Percentiles rank a stretch among this genome's conserved stretches.
These are phyloP conservation scores for Drymodes brunneopygia DNA, from an alignment of 2,113 vertebrate genomes.

Conservation along the genomic window DNA sequence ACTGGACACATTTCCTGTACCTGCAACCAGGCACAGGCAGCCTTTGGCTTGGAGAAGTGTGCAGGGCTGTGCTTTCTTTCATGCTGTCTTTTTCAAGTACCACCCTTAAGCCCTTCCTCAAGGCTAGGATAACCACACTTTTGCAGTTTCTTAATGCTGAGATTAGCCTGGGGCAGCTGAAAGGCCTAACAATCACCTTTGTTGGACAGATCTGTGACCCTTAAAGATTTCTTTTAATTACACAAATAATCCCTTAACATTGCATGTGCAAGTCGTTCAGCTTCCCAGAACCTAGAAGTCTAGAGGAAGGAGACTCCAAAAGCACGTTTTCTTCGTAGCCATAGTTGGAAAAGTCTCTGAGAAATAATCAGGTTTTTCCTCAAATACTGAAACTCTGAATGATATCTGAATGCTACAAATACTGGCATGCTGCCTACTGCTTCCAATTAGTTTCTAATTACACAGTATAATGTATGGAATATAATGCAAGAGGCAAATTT, in stretches of 20 bases:
- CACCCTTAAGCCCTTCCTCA: neutral
- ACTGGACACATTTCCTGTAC: too few species aligned
- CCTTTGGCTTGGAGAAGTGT: neutral
- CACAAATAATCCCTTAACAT: neutral
- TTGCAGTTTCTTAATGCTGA: neutral
- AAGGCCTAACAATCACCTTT: neutral
- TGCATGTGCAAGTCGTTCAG: neutral
- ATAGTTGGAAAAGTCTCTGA: neutral
- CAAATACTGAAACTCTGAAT: neutral
- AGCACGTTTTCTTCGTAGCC: neutral
- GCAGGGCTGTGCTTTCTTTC: neutral
- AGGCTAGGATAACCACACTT: neutral
- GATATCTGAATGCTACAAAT: neutral
- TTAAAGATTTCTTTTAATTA: neutral
- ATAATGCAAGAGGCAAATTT: neutral
- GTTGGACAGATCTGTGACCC: neutral
- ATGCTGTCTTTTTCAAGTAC: neutral
- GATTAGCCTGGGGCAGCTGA: neutral
- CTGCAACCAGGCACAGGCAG: neutral
- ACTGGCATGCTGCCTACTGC: neutral
- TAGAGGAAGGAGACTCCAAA: neutral
- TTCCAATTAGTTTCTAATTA: constrained; percentile 29
- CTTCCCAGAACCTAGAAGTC: neutral
- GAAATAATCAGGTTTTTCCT: neutral
- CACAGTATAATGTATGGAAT: neutral